Evolutionary conservation across 2,888 invertebrate species (phyloP).

Genomic region (Ceratothoa steindachneri): DNA sequence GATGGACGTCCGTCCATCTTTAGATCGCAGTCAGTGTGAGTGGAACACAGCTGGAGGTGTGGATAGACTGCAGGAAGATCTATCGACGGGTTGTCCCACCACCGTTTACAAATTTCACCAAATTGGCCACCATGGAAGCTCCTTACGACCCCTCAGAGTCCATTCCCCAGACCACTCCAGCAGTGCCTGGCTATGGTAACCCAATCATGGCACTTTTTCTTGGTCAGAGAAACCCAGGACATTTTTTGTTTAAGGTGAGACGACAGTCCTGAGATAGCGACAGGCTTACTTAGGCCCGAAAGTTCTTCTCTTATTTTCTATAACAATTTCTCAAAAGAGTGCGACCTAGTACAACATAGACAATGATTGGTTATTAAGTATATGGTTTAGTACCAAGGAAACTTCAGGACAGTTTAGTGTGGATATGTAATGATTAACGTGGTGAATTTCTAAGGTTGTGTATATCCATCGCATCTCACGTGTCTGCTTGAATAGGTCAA

Average conservation of each 20-base stretch:
- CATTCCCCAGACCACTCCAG: slow-evolving; percentile 11
- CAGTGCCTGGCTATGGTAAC: slow-evolving; percentile 40
- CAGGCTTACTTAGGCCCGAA: too few species aligned
- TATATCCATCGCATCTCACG: too few species aligned
- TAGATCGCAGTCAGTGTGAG: slow-evolving; percentile 73
- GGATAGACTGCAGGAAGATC: slow-evolving; percentile 79
- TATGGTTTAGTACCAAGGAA: too few species aligned
- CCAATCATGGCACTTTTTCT: slow-evolving; percentile 65
- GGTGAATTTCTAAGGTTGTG: too few species aligned
- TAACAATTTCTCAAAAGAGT: too few species aligned
- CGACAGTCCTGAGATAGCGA: too few species aligned
- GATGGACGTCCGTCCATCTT: background rate
- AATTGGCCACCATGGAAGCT: slow-evolving; percentile 28
- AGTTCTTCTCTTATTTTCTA: too few species aligned
- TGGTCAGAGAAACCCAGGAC: slow-evolving; percentile 78
- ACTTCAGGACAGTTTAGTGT: too few species aligned
- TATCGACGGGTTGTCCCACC: slow-evolving; percentile 69
- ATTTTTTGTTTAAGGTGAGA: slow-evolving; percentile 80
- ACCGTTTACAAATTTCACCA: slow-evolving; percentile 63
- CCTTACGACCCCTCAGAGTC: slow-evolving; percentile 34
- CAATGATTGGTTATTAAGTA: too few species aligned
- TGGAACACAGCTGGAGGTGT: slow-evolving; percentile 71
- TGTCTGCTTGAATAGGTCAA: too few species aligned
- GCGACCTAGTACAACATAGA: too few species aligned
- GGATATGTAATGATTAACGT: too few species aligned